phyloP scores from a whole-genome alignment of 92 coral and sea anemone genomes.

The Blastomussa wellsi region DNA sequence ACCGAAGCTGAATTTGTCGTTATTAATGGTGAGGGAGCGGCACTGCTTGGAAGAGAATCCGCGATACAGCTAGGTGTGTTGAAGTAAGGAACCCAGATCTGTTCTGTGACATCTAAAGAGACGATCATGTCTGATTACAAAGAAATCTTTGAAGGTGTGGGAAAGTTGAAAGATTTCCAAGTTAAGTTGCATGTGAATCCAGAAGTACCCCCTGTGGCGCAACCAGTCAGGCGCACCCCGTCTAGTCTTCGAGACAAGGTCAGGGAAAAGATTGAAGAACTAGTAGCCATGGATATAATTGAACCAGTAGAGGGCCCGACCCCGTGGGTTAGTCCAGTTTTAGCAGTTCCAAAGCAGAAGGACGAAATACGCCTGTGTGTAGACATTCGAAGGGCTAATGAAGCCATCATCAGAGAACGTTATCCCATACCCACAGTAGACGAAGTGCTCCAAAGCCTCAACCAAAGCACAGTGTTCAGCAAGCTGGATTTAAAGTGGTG shows the following conservation, averaged over 20 bases:
- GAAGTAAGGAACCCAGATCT: neutral
- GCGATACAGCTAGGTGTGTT: conserved; percentile 25
- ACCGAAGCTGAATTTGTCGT: conserved; percentile 44
- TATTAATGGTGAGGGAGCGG: conserved; percentile 33
- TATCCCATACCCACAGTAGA: too few species aligned
- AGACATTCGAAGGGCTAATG: too few species aligned
- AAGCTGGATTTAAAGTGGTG: too few species aligned
- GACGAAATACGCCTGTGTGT: too few species aligned
- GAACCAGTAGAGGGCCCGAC: too few species aligned
- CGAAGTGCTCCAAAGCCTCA: too few species aligned
- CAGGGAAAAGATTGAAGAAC: conserved; percentile 30
- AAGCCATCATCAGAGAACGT: too few species aligned
- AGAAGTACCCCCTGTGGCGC: conserved; percentile 39
- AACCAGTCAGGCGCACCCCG: conserved; percentile 35
- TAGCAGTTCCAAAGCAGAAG: too few species aligned
- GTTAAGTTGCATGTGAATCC: conserved; percentile 39
- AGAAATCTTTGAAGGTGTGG: conserved; percentile 45
- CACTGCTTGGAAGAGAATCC: conserved; percentile 45
- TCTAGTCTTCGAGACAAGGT: conserved; percentile 36
- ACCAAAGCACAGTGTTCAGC: too few species aligned
- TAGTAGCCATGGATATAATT: too few species aligned
- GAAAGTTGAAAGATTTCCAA: conserved; percentile 42
- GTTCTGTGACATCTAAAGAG: neutral
- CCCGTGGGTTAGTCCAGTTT: too few species aligned
- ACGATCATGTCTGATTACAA: conserved; percentile 14